Evolutionary conservation across 2,888 invertebrate species (phyloP).

Genomic region (Platerodrilus igneus): DNA sequence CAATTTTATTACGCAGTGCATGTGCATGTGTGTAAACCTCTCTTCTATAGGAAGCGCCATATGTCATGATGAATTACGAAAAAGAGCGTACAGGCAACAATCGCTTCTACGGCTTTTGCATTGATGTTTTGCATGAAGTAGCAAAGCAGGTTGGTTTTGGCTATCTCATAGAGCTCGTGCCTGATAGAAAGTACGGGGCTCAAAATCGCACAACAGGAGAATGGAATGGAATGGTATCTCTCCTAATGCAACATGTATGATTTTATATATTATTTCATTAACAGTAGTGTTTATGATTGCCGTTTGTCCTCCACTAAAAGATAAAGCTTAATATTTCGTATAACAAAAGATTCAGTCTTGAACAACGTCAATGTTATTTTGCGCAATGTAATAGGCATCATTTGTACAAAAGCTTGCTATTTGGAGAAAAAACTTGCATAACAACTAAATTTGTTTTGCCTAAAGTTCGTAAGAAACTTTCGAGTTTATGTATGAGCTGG

Average conservation of each 20-base stretch:
- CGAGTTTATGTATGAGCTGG: too few species aligned
- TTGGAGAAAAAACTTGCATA: too few species aligned
- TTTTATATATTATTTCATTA: too few species aligned
- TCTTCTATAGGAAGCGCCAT: slow-evolving; percentile 70
- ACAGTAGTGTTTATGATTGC: too few species aligned
- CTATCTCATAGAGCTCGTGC: slow-evolving; percentile 65
- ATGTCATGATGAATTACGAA: slow-evolving; percentile 67
- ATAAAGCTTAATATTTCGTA: too few species aligned
- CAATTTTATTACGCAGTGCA: slow-evolving; percentile 9
- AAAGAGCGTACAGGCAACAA: slow-evolving; percentile 69
- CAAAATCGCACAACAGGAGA: slow-evolving; percentile 57
- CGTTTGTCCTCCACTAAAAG: too few species aligned
- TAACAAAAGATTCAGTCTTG: too few species aligned
- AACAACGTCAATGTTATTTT: too few species aligned
- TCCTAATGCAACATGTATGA: slow-evolving; percentile 66
- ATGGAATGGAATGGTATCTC: slow-evolving; percentile 67
- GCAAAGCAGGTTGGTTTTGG: slow-evolving; percentile 66
- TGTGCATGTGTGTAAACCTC: slow-evolving; percentile 27
- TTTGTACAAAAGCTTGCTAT: too few species aligned
- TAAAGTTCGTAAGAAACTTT: too few species aligned
- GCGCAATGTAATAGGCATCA: too few species aligned
- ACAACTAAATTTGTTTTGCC: too few species aligned
- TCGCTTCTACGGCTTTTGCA: slow-evolving; percentile 75
- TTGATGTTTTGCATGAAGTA: slow-evolving; percentile 66
- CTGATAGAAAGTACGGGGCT: slow-evolving; percentile 65